phyloP scores from a whole-genome alignment of 2,797 vertebrate species.

The Myotis myotis region DNA sequence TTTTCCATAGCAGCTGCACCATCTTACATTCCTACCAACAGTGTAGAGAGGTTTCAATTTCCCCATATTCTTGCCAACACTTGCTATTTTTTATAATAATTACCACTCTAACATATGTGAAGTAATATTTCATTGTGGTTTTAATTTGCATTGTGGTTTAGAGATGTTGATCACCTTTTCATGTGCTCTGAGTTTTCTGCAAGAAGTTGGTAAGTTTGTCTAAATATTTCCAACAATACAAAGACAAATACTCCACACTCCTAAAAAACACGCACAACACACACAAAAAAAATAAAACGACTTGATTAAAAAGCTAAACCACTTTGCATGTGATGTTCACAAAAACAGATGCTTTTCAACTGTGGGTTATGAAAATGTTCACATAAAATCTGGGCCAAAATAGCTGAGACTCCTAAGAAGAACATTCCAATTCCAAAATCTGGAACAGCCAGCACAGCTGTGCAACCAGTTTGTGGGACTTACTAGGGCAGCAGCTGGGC shows the following conservation, averaged over 20 bases:
- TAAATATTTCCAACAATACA: neutral
- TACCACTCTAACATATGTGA: neutral
- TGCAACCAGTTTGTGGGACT: slow-evolving; percentile 1
- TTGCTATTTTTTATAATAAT: neutral
- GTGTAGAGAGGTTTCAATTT: neutral
- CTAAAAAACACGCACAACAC: neutral
- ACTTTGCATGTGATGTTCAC: neutral
- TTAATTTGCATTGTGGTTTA: neutral
- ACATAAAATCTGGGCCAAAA: neutral
- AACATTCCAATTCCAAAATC: neutral
- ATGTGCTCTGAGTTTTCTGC: neutral
- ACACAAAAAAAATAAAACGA: neutral
- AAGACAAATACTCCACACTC: neutral
- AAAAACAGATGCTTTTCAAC: neutral
- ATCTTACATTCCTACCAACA: neutral
- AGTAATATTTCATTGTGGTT: neutral
- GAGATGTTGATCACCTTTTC: neutral
- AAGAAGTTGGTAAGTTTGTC: neutral
- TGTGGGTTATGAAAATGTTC: neutral
- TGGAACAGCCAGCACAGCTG: slow-evolving; percentile 40
- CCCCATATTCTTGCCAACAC: neutral
- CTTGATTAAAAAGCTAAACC: neutral
- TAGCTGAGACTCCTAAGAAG: neutral
- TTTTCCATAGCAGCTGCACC: neutral
- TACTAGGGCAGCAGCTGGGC: slow-evolving; percentile 39